phyloP scores from a whole-genome alignment of 2,113 vertebrate genomes.

The Macrotis lagotis region DNA sequence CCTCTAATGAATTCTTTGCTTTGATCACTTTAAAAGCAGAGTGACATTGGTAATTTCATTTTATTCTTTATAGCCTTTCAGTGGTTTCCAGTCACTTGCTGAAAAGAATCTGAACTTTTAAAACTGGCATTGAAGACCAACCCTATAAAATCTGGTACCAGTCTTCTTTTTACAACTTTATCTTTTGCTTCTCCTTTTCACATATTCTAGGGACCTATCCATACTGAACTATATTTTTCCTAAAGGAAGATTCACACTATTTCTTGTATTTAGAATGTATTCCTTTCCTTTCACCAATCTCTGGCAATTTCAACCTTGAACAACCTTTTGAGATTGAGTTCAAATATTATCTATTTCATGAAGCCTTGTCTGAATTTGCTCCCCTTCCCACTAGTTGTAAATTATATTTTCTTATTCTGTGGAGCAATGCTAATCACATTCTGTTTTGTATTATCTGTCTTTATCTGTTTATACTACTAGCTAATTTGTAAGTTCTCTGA shows the following conservation, averaged over 20 bases:
- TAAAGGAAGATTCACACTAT: neutral
- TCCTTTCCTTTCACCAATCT: neutral
- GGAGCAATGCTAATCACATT: neutral
- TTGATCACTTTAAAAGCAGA: neutral
- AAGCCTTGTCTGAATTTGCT: neutral
- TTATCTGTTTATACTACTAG: neutral
- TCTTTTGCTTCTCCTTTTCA: neutral
- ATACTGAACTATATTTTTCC: neutral
- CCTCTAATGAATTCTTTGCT: neutral
- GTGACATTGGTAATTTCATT: neutral
- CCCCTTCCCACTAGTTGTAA: neutral
- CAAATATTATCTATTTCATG: neutral
- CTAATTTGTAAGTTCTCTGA: neutral
- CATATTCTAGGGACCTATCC: neutral
- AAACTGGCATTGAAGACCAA: neutral
- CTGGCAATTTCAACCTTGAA: neutral
- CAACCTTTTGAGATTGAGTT: neutral
- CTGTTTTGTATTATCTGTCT: neutral
- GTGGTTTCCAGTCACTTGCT: neutral
- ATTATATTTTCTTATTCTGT: neutral
- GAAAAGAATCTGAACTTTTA: neutral
- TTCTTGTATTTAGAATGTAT: neutral
- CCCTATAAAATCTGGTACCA: neutral
- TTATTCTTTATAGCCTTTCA: neutral
- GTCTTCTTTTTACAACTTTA: neutral